Base-by-base conservation (phyloP, 2,888 invertebrate species). In the Thelaira solivaga region DNA sequence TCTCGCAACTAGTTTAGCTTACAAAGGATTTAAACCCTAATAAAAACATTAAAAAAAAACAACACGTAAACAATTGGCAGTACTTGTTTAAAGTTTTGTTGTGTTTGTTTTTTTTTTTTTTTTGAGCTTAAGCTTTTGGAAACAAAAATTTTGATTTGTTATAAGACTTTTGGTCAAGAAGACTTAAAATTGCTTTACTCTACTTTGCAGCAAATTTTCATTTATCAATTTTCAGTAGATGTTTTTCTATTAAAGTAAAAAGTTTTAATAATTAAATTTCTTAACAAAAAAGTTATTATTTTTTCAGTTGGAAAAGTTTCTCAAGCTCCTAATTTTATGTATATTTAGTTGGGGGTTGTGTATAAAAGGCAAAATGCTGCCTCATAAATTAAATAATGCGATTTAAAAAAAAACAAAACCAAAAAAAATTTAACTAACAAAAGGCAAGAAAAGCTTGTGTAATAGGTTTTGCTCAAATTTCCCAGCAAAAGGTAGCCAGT, bases 21-120 rank as follows among this genome's bases (percentile, higher is more conserved):
- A 68, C 62, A 55, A 69, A 51, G 43, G 62, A 47, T 68, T 67
- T 68, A 29, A 49, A 57, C 67, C 72, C 68, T 62, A 49, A 62
- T 49, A 64, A 16, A 57, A 43, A 18, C 49, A 49, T n/a, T 29
- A 13, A 72, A 29, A 16, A 45, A 73, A 29, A 65, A 47, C 39
- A 72, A 41, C 53, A 41, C 18, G 49, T 18, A 57, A 57, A 34
- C 41, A 65, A 57, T 73, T 73, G 57, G 31, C 65, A 41, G 65
- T 41, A 10, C 16, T 73, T 57, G 47, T 57, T 36, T 11, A 47
- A 36, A 34, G 4, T 57, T 57, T 53, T 13, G 13, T n/a, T n/a
- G n/a, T n/a, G n/a, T n/a, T n/a, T n/a, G n/a, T n/a, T n/a, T n/a
- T n/a, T n/a, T n/a, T n/a, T n/a, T n/a, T 11, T 62, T 45, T 62